Evolutionary conservation across 2,888 invertebrate species (phyloP).

Genomic region (Caprella mutica): DNA sequence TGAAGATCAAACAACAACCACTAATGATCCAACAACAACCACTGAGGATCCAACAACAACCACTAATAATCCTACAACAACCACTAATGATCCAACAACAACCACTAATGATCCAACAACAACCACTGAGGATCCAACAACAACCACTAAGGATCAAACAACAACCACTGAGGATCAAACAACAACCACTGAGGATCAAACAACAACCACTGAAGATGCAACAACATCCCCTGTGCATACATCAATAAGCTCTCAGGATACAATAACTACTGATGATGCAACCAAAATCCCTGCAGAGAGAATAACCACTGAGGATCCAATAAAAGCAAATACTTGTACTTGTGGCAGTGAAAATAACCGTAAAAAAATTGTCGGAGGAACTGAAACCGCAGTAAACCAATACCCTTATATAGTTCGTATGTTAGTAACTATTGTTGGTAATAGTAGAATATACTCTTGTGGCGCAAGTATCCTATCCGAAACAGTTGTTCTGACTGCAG

Average conservation of each 20-base stretch:
- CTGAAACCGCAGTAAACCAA: slow-evolving; percentile 1
- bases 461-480: slow-evolving; percentile 11
- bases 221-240: background rate
- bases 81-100: too few species aligned
- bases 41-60: background rate
- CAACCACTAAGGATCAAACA: background rate
- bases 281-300: too few species aligned
- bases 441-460: slow-evolving; percentile 3
- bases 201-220: background rate
- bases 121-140: too few species aligned
- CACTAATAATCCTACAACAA: background rate
- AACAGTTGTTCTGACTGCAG: slow-evolving; percentile 13
- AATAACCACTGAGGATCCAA: too few species aligned
- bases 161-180: background rate
- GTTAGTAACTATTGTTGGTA: background rate
- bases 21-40: background rate
- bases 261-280: too few species aligned
- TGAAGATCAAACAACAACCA: background rate
- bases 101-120: too few species aligned
- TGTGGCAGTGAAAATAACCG: slow-evolving; percentile 13
- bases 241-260: background rate
- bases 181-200: background rate
- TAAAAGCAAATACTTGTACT: slow-evolving; percentile 1
- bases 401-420: slow-evolving; percentile 22
- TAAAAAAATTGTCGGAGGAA: slow-evolving; percentile 15